phyloP scores from a whole-genome alignment of 1,140 invertebrate species.

The Ooceraea biroi region DNA sequence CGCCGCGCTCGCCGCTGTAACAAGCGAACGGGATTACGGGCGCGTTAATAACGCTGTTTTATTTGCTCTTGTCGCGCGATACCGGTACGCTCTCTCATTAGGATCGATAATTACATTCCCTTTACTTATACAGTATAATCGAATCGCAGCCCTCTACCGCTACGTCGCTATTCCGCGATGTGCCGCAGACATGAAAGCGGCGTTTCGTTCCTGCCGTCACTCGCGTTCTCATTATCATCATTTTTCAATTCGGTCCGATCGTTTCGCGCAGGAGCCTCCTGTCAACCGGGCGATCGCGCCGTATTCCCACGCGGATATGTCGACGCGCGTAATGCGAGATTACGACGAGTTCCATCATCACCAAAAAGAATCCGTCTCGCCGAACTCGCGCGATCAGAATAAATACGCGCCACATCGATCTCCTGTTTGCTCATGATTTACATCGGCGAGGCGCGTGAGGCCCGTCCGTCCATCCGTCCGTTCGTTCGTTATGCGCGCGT shows the following conservation, averaged over 20 bases:
- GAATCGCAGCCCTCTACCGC: slow-evolving; percentile 12
- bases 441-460: slow-evolving; percentile 28
- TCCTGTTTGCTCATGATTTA: slow-evolving; percentile 70
- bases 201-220: slow-evolving; percentile 3
- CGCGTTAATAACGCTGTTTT: slow-evolving; percentile 53
- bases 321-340: slow-evolving; percentile 34
- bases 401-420: slow-evolving; percentile 48
- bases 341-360: slow-evolving; percentile 37
- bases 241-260: slow-evolving; percentile 37
- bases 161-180: background rate
- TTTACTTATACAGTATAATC: slow-evolving; percentile 35
- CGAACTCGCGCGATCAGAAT: slow-evolving; percentile 40
- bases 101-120: slow-evolving; percentile 52
- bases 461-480: background rate
- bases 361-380: slow-evolving; percentile 15
- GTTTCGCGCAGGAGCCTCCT: slow-evolving; percentile 30
- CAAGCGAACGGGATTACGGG: slow-evolving; percentile 41
- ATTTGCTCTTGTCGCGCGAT: slow-evolving; percentile 45
- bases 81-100: slow-evolving; percentile 35
- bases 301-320: slow-evolving; percentile 14
- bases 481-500: slow-evolving; percentile 52
- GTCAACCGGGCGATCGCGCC: slow-evolving; percentile 6
- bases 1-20: slow-evolving; percentile 13
- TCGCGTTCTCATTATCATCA: slow-evolving; percentile 38
- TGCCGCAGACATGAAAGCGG: background rate